Evolutionary conservation across 2,888 invertebrate genomes (phyloP), one percentile per base, ranked within the genome.

Genomic region (Agrotis puta): DNA sequence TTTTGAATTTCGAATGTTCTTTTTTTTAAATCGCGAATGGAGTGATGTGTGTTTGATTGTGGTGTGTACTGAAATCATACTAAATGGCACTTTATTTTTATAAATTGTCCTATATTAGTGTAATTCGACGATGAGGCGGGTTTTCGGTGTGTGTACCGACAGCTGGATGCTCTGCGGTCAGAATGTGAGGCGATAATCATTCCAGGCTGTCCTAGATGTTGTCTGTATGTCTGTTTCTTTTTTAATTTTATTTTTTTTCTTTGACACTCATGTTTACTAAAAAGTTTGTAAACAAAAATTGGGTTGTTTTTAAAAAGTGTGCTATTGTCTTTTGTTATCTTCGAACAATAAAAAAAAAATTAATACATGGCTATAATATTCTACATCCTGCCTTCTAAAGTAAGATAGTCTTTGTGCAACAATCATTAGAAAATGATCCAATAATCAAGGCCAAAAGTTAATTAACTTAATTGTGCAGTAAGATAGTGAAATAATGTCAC

Each of bases 61-160:
- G 48, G 48, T 71, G 64, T 66, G 70, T 63, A 61, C 65, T 22
- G 58, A 58, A 67, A 72, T 75, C 64, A 75, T 77, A 65, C 87
- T 89, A 90, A 90, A 92, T 91, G 92, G 89, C 89, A 87, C 81
- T 90, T 90, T 89, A 87, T 84, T 64, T 61, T 67, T 79, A 87
- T 87, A 91, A 91, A 89, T 86, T 85, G 82, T 81, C 81, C 50
- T 71, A 77, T 82, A 53, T 87, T 86, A 85, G 86, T 86, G 79
- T 68, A 65, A 68, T 39, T 56, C 76, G 62, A 91, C 62, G 57
- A 97, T 97, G 97, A 95, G 96, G 91, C 92, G 96, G 65, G 96
- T 96, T 43, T 95, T 96, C 64, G 96, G 96, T 58, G 96, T 96
- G 7, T 96, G 96, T 88, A 93, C 96, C 7, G 97, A 96, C 82